Evolutionary conservation across 2,797 vertebrate species (phyloP).

Genomic region (Knipowitschia caucasica): DNA sequence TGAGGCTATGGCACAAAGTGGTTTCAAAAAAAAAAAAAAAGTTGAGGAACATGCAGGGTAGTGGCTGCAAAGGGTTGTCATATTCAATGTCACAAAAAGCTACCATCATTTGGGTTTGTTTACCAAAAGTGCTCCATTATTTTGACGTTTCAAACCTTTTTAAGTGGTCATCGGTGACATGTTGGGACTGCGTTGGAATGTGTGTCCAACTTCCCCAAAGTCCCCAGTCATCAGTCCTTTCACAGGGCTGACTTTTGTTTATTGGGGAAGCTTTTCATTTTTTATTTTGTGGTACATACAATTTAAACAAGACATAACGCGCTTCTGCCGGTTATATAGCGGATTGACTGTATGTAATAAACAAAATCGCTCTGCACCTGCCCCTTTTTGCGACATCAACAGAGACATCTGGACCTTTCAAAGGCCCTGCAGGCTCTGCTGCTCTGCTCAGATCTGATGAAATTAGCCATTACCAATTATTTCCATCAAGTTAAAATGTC

Average conservation of each 20-base stretch:
- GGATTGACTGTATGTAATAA: too few relatives aligned
- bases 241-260: background rate
- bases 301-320: too few relatives aligned
- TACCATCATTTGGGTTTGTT: slow-evolving; percentile 6
- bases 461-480: too few relatives aligned
- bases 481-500: too few relatives aligned
- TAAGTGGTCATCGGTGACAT: slow-evolving; percentile 3
- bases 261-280: background rate
- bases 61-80: slow-evolving; percentile 1
- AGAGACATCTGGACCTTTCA: too few relatives aligned
- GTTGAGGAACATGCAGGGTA: slow-evolving; percentile 10
- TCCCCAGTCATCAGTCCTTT: background rate
- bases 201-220: slow-evolving; percentile 10
- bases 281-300: background rate
- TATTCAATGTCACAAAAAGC: slow-evolving; percentile 1
- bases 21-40: slow-evolving; percentile 11
- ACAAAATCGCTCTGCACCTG: too few relatives aligned
- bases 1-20: slow-evolving; percentile 24
- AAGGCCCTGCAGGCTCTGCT: too few relatives aligned
- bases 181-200: slow-evolving; percentile 1
- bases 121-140: slow-evolving; percentile 7
- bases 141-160: slow-evolving; percentile 28
- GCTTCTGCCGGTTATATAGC: too few relatives aligned
- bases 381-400: too few relatives aligned
- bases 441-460: too few relatives aligned